Evolutionary conservation across 1,140 invertebrate species (phyloP), one percentile per base, ranked within the genome.

Genomic region (Drosophila malerkotliana): DNA sequence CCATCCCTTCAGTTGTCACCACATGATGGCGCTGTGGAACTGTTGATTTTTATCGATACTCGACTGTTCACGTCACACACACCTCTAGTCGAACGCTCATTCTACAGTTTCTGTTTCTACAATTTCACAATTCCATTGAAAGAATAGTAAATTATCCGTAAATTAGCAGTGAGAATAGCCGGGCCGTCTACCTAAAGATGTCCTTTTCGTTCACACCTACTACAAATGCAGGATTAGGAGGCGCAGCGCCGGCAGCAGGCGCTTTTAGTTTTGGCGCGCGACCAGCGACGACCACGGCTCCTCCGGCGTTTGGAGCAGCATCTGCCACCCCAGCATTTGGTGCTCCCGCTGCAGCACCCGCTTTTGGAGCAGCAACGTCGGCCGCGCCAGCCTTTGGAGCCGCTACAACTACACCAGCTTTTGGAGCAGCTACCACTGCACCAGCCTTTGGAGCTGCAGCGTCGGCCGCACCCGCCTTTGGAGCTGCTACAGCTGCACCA

Each of bases 211-310:
- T 92, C 24, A 61, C 80, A 37, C 75, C 89, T 18, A 67, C 64
- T 21, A 73, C 75, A 6, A 82, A 72, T 30, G 9, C 71, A 8
- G 72, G 62, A 8, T 14, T 85, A 2, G 78, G 60, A 12, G 81
- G 60, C 24, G 49, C 80, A 14, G 56, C 74, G 0, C 54, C 88
- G 4, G 64, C 69, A 26, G 8, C 61, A 21, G 66, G 69, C 8
- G 62, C 14, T 1, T 90, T 90, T n/a, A 73, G 56, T 76, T 91
- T 91, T 88, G 87, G 90, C 59, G 80, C 80, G 72, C 72, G 76
- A 41, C 61, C 82, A 1, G 34, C 73, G 37, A 68, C 75, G 1
- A 49, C 76, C 12, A 76, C 47, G 28, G 63, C 73, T 5, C 73
- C 71, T 4, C 68, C 85, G 9, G 10, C 59, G 6, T 49, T 48